Percentiles rank a stretch among this genome's conserved stretches.
phyloP scores from a whole-genome alignment of 1,140 invertebrate genomes.

The Procambarus clarkii region DNA sequence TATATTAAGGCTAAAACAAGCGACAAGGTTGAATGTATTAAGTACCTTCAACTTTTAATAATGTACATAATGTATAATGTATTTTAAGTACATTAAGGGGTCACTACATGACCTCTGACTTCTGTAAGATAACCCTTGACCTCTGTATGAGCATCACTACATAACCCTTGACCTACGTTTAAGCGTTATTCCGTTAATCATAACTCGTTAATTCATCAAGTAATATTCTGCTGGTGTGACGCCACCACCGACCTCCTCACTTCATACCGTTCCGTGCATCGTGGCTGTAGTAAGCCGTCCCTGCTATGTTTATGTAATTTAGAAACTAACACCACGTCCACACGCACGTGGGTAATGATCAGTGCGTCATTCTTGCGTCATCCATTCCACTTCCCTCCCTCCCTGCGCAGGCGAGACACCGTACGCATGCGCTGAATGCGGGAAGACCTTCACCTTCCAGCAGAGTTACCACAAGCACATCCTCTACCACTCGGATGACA shows the following conservation, averaged over 20 bases:
- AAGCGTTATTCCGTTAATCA: too few species aligned
- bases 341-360: not conserved
- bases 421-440: conserved; percentile 88
- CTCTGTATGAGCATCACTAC: not conserved
- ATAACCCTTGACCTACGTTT: not conserved
- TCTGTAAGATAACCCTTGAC: not conserved
- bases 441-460: conserved; percentile 92
- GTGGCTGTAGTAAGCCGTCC: not conserved
- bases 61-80: too few species aligned
- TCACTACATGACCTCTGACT: not conserved
- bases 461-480: conserved; percentile 94
- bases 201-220: too few species aligned
- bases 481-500: conserved; percentile 87
- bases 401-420: conserved; percentile 87
- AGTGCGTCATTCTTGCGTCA: not conserved
- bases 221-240: too few species aligned
- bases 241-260: too few species aligned
- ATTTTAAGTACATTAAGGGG: too few species aligned
- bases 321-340: not conserved
- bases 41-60: too few species aligned
- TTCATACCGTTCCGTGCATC: too few species aligned
- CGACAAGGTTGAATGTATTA: too few species aligned
- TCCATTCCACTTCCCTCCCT: not conserved
- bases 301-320: too few species aligned
- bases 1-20: too few species aligned